Percentiles rank a stretch among this genome's conserved stretches.
phyloP scores from a whole-genome alignment of 2,888 invertebrate species.

The Xanthorhoe spadicearia region DNA sequence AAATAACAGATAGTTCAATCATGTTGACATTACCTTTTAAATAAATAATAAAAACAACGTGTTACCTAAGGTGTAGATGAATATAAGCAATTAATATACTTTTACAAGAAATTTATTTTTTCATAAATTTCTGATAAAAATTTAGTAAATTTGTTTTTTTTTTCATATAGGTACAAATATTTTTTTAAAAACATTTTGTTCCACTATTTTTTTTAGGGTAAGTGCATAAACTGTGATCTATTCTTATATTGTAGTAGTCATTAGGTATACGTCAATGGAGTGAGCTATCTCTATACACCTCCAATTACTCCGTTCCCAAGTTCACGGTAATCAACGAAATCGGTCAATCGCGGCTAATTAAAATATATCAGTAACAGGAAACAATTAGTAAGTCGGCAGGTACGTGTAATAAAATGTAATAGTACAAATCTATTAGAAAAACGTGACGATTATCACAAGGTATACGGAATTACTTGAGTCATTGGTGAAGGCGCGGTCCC shows the following conservation, averaged over 20 bases:
- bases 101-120: too few species aligned
- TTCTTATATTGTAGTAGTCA: too few species aligned
- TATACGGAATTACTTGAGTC: constrained; percentile 30
- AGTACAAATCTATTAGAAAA: constrained; percentile 32
- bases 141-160: too few species aligned
- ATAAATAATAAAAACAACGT: not conserved
- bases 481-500: too few species aligned
- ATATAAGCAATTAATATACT: too few species aligned
- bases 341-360: constrained; percentile 45
- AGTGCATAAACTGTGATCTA: too few species aligned
- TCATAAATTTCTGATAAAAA: too few species aligned
- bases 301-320: constrained; percentile 29
- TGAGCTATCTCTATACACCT: constrained; percentile 20
- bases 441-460: constrained; percentile 41
- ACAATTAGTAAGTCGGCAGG: constrained; percentile 45
- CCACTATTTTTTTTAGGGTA: too few species aligned
- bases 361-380: constrained; percentile 48
- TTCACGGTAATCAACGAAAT: constrained; percentile 46
- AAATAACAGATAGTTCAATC: constrained; percentile 20
- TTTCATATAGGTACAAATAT: too few species aligned
- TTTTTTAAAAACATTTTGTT: too few species aligned
- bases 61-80: too few species aligned
- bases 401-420: constrained; percentile 41
- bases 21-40: not conserved
- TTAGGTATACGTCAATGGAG: constrained; percentile 6